A percentile compares a stretch with the other conserved stretches of the same genome.
Evolutionary conservation across 2,113 vertebrate genomes (phyloP).

Genomic region (Pandion haliaetus): DNA sequence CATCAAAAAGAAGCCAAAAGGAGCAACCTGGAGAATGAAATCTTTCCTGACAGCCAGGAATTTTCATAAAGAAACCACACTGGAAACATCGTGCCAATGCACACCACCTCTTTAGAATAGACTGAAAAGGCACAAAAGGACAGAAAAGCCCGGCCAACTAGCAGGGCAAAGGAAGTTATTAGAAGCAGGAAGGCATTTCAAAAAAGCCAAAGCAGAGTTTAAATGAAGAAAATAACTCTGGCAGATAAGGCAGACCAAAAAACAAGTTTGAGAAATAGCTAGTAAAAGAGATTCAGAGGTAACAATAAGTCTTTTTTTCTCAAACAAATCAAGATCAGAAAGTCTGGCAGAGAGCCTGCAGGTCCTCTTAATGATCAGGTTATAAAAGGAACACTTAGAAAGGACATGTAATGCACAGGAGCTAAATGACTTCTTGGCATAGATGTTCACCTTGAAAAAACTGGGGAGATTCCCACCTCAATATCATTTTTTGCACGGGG

Average conservation of each 20-base stretch:
- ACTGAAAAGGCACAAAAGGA: neutral
- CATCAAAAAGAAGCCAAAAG: neutral
- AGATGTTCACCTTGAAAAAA: neutral
- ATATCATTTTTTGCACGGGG: neutral
- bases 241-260: neutral
- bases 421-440: conserved; percentile 7
- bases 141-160: neutral
- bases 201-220: neutral
- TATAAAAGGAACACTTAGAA: neutral
- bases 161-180: conserved; percentile 10
- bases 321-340: conserved; percentile 3
- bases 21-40: neutral
- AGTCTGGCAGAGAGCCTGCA: neutral
- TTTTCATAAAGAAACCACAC: neutral
- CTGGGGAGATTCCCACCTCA: neutral
- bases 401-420: neutral
- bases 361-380: conserved; percentile 11
- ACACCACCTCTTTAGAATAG: neutral
- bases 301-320: neutral
- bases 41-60: neutral
- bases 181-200: neutral
- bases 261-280: neutral
- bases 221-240: conserved; percentile 30
- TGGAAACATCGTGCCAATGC: neutral
- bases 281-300: neutral